Conservation (phyloP, 53 echinoderm and acorn worm species). For the Apostichopus leukothele region DNA sequence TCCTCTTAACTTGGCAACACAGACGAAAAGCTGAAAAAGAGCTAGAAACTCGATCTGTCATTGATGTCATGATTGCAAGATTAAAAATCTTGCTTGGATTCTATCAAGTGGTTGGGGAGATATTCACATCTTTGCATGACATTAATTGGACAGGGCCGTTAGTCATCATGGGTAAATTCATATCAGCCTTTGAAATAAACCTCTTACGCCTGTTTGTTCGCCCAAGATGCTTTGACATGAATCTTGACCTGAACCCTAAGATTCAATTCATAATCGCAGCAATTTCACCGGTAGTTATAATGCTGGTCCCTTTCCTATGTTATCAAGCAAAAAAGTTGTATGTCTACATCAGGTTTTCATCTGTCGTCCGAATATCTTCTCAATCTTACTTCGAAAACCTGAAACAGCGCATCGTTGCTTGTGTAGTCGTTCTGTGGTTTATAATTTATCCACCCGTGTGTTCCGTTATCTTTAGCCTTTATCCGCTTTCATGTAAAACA, state of each 20-base stretch:
- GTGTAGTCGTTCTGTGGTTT: conserved; percentile 58
- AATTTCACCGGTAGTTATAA: background rate
- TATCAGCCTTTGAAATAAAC: conserved; percentile 11
- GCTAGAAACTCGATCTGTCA: background rate
- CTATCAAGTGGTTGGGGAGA: conserved; percentile 41
- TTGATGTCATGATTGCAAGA: conserved; percentile 36
- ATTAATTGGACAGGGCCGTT: conserved; percentile 16
- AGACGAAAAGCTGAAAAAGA: background rate
- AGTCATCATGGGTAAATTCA: background rate
- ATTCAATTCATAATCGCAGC: conserved; percentile 20
- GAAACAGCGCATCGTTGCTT: background rate
- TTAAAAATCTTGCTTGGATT: conserved; percentile 32
- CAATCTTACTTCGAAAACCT: background rate
- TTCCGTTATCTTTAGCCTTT: conserved; percentile 48
- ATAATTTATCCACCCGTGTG: conserved; percentile 58
- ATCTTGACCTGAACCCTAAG: conserved; percentile 14
- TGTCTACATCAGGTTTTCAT: background rate
- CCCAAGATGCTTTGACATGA: conserved; percentile 18
- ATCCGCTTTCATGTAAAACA: conserved; percentile 55
- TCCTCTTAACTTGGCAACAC: background rate
- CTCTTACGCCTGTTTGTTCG: conserved; percentile 6
- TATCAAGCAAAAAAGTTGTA: conserved; percentile 9
- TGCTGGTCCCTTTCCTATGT: background rate
- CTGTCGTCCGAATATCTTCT: background rate
- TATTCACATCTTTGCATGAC: conserved; percentile 18